Evolutionary conservation across 2,113 vertebrate species (phyloP).

Genomic region (Podarcis cretensis): DNA sequence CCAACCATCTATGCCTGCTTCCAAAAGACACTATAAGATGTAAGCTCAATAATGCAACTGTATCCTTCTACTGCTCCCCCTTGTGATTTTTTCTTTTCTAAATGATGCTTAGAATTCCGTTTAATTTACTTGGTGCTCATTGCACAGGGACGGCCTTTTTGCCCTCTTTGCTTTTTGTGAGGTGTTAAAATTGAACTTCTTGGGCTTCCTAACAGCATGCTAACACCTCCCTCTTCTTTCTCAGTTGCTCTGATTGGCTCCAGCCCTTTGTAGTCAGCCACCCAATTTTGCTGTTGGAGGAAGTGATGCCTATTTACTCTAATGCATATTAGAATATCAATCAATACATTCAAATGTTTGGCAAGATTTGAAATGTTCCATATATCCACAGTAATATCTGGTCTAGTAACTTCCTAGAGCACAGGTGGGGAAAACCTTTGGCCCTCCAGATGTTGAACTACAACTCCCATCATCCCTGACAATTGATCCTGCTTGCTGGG

Average conservation of each 20-base stretch:
- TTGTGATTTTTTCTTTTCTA: background rate
- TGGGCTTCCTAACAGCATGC: background rate
- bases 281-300: background rate
- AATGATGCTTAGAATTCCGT: background rate
- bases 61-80: background rate
- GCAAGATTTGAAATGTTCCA: background rate
- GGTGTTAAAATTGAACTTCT: background rate
- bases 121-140: too few relatives aligned
- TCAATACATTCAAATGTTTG: background rate
- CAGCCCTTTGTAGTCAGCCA: background rate
- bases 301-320: background rate
- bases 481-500: too few relatives aligned
- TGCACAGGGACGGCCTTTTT: background rate
- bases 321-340: background rate
- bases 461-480: background rate
- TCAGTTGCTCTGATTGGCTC: background rate
- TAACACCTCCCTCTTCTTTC: background rate
- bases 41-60: background rate
- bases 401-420: background rate
- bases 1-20: background rate
- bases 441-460: background rate
- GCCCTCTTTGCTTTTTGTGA: background rate
- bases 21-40: background rate
- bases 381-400: background rate
- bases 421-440: too few relatives aligned